Conservation (phyloP, 2,797 vertebrate species). For the Takifugu ocellatus region DNA sequence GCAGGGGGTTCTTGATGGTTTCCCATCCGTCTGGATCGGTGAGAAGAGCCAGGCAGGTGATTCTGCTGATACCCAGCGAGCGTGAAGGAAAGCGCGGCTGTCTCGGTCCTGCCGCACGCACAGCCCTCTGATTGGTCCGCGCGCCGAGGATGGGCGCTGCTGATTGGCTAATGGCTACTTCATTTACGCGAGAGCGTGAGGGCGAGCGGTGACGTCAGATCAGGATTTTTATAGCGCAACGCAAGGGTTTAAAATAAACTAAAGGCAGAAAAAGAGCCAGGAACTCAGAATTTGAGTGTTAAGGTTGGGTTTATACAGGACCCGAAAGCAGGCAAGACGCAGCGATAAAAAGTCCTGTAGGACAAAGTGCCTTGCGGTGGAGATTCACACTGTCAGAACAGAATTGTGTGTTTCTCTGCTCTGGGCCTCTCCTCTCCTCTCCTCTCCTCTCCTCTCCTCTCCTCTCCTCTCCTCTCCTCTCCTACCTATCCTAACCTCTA, state of each 20-base stretch:
- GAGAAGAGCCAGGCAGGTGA: not conserved
- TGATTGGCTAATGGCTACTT: constrained; percentile 38
- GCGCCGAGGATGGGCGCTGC: not conserved
- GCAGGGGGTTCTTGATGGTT: not conserved
- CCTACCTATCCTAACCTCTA: too few species aligned
- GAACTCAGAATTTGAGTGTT: too few species aligned
- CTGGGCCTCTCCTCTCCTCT: constrained; percentile 20
- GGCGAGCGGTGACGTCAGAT: not conserved
- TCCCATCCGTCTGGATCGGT: constrained; percentile 1
- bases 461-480: constrained; percentile 3
- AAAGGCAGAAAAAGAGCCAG: too few species aligned
- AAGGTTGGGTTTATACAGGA: too few species aligned
- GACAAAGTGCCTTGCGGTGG: too few species aligned
- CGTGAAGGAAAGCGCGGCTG: not conserved
- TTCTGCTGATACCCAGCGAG: not conserved
- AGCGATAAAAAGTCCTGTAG: too few species aligned
- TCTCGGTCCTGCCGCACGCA: not conserved
- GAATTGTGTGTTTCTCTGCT: too few species aligned
- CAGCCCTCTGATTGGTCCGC: constrained; percentile 47
- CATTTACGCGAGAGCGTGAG: not conserved
- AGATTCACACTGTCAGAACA: too few species aligned
- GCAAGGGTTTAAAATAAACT: too few species aligned
- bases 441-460: not conserved
- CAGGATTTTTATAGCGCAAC: too few species aligned
- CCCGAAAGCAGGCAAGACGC: too few species aligned